Base-by-base conservation (phyloP, 2,888 invertebrate genomes). In the Melieria omissa region DNA sequence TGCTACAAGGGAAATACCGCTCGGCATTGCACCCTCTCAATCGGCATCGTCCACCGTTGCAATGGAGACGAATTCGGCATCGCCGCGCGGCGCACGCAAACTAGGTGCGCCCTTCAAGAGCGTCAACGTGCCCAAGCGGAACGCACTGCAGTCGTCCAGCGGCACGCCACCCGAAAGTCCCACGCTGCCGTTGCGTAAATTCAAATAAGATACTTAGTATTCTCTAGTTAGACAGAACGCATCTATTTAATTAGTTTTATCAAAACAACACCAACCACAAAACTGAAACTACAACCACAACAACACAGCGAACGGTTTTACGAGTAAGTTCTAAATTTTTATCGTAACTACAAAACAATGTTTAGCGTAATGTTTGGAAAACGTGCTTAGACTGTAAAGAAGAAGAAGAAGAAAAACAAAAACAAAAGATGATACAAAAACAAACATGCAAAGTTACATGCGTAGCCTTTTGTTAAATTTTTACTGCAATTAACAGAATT, bases 81-180 rank as follows among this genome's bases (percentile, higher is more conserved):
- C 87, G 64, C 87, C 87, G 4, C 83, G 86, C 41, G 84, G 85
- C 62, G 72, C 80, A 7, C 81, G 86, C 49, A 87, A 86, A 75
- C 73, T 85, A 47, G 81, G 80, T 7, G 78, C 82, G 4, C 83
- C 86, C 6, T 86, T 87, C 65, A 87, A 86, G 75, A 80, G 79
- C 72, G 64, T 42, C n/a, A 71, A 60, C 16, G 78, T 76, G 12
- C 82, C 85, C 65, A 86, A 85, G 73, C 85, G 86, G 76, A 75
- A 80, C 47, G 78, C 83, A 5, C 74, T 85, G 64, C 81, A 84
- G 42, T 79, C 76, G 45, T 74, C 69, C 16, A 74, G 73, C 44
- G 74, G 72, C 55, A 82, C 83, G 65, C 83, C 83, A 45, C 83
- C 83, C 16, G 86, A 86, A 68, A 87, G 86, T 80, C 86, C 86